Conservation (phyloP, 2,113 vertebrate species). For the Anolis sagrei region DNA sequence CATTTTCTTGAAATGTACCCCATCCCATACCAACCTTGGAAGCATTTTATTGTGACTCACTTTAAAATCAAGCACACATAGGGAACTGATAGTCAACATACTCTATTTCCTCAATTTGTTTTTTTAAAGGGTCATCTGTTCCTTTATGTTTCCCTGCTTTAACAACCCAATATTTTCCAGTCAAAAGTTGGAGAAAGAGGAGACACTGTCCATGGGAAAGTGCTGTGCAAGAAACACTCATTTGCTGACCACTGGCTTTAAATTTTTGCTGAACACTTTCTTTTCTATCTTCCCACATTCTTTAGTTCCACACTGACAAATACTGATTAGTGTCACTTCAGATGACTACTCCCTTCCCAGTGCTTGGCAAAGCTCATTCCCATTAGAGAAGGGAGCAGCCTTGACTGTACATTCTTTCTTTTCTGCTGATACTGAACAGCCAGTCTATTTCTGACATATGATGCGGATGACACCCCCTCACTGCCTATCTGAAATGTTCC, state of each 20-base stretch:
- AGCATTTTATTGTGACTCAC: not conserved
- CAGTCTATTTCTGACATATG: conserved; percentile 17
- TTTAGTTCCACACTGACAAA: conserved; percentile 35
- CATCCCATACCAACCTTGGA: not conserved
- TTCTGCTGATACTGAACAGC: not conserved
- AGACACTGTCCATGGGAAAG: not conserved
- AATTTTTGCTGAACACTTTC: conserved; percentile 21
- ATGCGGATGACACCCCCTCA: not conserved
- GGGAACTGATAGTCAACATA: not conserved
- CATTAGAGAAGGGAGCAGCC: conserved; percentile 5
- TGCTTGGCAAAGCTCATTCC: conserved; percentile 44
- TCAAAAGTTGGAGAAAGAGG: fast-evolving
- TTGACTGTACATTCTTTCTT: not conserved
- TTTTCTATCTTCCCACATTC: conserved; percentile 1
- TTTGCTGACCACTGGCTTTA: conserved; percentile 16
- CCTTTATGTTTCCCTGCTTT: conserved; percentile 4
- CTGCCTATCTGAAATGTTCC: not conserved
- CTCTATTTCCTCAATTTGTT: not conserved
- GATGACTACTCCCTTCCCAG: conserved; percentile 31
- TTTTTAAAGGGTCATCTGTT: not conserved
- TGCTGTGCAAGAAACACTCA: not conserved
- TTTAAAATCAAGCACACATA: not conserved
- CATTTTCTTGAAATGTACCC: conserved; percentile 16
- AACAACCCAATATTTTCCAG: not conserved
- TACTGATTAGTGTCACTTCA: conserved; percentile 39